Evolutionary conservation across 2,888 invertebrate species (phyloP), one percentile per base, ranked within the genome.

Genomic region (Pheosia tremula): DNA sequence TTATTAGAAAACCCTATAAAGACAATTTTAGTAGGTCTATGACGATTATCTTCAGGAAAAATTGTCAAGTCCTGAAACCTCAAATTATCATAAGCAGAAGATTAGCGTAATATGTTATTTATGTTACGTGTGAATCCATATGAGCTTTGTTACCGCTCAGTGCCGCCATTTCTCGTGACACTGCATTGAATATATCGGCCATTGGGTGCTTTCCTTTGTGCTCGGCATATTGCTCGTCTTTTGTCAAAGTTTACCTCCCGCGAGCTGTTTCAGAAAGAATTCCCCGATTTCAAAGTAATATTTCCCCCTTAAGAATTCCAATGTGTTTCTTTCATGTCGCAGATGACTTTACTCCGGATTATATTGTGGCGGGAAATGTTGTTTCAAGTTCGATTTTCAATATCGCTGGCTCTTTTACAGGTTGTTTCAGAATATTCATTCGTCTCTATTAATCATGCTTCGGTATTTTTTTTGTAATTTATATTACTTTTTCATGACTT

Each of bases 181-280:
- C 92, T 91, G 91, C 93, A 92, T 92, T 91, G 92, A 93, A 93
- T 93, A 93, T 93, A 93, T 93, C 91, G 92, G 88, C 86, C 86
- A 93, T 93, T 91, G 92, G 88, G 86, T 86, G 90, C 87, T 88
- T 86, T 88, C 92, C 93, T 93, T 93, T 93, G 93, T 93, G 90
- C 89, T 85, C 88, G 85, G 91, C 89, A 92, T 93, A 93, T 92
- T 92, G 93, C 91, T 91, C 89, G 89, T 91, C 92, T 89, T 91
- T 93, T 91, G 89, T 91, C 90, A 89, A 89, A 91, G 91, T 90
- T 89, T 88, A 89, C 91, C 91, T 89, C 85, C 90, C 88, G 86
- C 89, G 90, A 90, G 91, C 92, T 93, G 93, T 93, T 93, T 91
- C 92, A 89, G 84, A 72, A 91, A 89, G 92, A 93, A 93, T 92